Conservation (phyloP, 1,140 invertebrate genomes). For the Contarinia nasturtii region DNA sequence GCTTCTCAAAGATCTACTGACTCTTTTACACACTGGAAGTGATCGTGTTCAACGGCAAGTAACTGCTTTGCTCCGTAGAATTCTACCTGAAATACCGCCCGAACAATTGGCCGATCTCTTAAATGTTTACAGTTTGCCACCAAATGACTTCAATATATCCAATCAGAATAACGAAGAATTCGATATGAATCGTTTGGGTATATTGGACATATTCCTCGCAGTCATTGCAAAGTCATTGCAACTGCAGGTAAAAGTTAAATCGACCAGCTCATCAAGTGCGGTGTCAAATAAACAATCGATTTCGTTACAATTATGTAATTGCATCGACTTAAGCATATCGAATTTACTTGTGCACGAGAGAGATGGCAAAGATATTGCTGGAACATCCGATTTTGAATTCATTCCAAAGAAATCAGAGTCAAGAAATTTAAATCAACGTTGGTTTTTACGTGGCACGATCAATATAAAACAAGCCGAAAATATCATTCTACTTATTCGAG, state of each 20-base stretch:
- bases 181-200: constrained; percentile 38
- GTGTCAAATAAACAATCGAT: constrained; percentile 14
- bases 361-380: too few species aligned
- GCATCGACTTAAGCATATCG: constrained; percentile 19
- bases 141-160: constrained; percentile 58
- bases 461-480: constrained; percentile 68
- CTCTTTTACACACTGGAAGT: constrained; percentile 80
- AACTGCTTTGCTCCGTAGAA: constrained; percentile 54
- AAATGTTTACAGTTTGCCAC: constrained; percentile 45
- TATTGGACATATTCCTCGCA: constrained; percentile 71
- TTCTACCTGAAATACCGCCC: constrained; percentile 66
- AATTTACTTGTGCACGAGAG: constrained; percentile 5
- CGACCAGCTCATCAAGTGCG: constrained; percentile 6
- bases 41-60: constrained; percentile 89
- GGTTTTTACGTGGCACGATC: constrained; percentile 75
- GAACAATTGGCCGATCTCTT: constrained; percentile 42
- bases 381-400: neutral
- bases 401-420: constrained; percentile 3
- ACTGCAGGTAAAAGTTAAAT: constrained; percentile 73
- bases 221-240: constrained; percentile 73
- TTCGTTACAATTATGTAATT: constrained; percentile 19
- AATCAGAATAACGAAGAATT: constrained; percentile 32
- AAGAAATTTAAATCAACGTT: constrained; percentile 28
- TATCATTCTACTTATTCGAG: constrained; percentile 71
- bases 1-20: constrained; percentile 66